Conservation (phyloP, 2,888 invertebrate genomes). For the Apamea epomidion region DNA sequence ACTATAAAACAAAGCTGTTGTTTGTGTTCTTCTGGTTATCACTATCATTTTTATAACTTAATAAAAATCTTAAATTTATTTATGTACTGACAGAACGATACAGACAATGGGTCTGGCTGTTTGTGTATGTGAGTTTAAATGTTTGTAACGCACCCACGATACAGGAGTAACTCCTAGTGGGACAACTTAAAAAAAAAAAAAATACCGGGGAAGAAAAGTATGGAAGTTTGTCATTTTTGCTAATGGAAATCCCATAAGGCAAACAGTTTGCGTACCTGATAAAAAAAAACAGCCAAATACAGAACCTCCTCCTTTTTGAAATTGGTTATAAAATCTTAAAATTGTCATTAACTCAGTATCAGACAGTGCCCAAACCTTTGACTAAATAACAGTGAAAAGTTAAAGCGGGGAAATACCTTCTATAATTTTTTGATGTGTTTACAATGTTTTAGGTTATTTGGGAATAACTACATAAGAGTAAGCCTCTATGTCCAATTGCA, state of each 20-base stretch:
- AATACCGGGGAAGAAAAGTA: background rate
- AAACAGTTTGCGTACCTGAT: too few species aligned
- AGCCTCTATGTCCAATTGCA: background rate
- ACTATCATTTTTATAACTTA: background rate
- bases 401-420: background rate
- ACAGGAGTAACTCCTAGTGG: too few species aligned
- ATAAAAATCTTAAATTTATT: background rate
- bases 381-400: background rate
- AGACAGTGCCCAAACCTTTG: background rate
- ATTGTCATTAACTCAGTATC: background rate
- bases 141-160: too few species aligned
- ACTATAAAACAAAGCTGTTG: background rate
- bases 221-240: background rate
- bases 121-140: too few species aligned
- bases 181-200: too few species aligned
- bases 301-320: too few species aligned
- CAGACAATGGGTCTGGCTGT: too few species aligned
- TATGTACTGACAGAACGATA: background rate
- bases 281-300: background rate
- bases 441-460: background rate
- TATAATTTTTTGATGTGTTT: background rate
- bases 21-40: background rate
- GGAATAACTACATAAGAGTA: background rate
- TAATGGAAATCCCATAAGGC: background rate
- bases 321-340: background rate